Percentiles rank a stretch among this genome's conserved stretches.
phyloP scores from a whole-genome alignment of 2,797 vertebrate genomes.

The Chloroceryle inda region DNA sequence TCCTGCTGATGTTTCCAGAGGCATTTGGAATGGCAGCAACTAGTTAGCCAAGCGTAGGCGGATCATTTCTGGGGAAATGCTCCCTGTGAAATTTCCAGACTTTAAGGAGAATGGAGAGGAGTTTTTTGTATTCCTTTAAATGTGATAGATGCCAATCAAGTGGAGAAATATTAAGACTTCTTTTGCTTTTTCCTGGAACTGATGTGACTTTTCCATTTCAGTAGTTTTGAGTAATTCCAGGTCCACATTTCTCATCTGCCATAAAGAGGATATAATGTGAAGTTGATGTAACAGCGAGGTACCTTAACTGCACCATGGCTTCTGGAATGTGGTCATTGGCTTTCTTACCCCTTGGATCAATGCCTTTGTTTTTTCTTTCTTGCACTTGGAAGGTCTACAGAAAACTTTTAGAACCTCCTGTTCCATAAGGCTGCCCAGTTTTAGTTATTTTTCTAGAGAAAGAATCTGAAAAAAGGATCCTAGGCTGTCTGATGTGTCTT shows the following conservation, averaged over 20 bases:
- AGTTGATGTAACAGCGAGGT: neutral
- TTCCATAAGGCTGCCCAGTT: neutral
- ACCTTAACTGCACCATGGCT: neutral
- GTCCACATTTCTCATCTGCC: rapidly evolving
- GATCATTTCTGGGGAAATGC: neutral
- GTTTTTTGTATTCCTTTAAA: neutral
- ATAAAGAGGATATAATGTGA: neutral
- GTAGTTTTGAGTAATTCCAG: neutral
- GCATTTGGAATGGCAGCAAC: conserved; percentile 29
- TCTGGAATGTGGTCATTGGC: neutral
- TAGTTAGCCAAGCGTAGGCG: conserved; percentile 9
- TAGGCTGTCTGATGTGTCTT: neutral
- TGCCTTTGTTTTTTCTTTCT: conserved; percentile 15
- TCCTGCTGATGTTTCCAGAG: conserved; percentile 51
- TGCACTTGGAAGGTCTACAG: neutral
- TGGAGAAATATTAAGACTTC: neutral
- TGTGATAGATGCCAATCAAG: neutral
- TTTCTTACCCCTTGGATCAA: neutral
- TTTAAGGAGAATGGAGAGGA: neutral
- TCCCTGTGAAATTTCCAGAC: neutral
- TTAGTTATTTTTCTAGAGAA: conserved; percentile 12
- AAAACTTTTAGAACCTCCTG: neutral
- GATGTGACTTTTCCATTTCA: neutral
- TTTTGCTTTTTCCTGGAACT: neutral
- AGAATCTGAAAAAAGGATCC: neutral